Evolutionary conservation across 92 coral and sea anemone species (phyloP), one percentile per base, ranked within the genome.

Genomic region (Galaxea fascicularis): DNA sequence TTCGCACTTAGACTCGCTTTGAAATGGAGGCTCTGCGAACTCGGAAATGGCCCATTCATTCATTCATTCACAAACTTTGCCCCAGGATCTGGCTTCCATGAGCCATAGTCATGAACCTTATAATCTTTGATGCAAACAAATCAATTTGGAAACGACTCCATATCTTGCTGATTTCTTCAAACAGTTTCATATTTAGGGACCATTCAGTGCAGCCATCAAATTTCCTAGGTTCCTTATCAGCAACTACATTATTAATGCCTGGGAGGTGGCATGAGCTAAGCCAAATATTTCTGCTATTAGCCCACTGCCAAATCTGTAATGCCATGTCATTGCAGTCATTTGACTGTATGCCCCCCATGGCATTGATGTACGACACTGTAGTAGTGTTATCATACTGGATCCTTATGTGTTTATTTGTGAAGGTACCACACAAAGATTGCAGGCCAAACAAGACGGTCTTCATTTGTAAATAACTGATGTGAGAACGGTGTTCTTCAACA

Each of bases 91-190:
- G 89, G 85, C 11, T 46, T 67, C 89, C 89, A 76, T 14, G 66
- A 85, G 11, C 46, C 85, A 60, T 85, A 77, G 27, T 53, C 54
- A 15, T 58, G 58, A 52, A 80, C 64, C 74, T 35, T 35, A 35
- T 2, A 35, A 35, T 35, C 60, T 79, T 88, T 15, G 79, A 75
- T 63, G 91, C 88, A 75, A 88, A 75, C 17, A 88, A 45, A 66
- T 83, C 84, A 66, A 82, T 83, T 25, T 88, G 79, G 73, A 72
- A 79, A 26, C 82, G 85, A 10, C 80, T 80, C 81, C 86, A 72
- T 70, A 51, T 65, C 56, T 52, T 58, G 26, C 17, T 69, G 59
- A 85, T 77, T 66, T 65, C 60, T 39, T 30, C 46, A 85, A 85
- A 85, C 54, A 85, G 84, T 44, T 27, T 25, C 22, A 46, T 69